A percentile compares a stretch with the other conserved stretches of the same genome.
phyloP scores from a whole-genome alignment of 2,888 invertebrate species.

The Napeogenes sylphis region DNA sequence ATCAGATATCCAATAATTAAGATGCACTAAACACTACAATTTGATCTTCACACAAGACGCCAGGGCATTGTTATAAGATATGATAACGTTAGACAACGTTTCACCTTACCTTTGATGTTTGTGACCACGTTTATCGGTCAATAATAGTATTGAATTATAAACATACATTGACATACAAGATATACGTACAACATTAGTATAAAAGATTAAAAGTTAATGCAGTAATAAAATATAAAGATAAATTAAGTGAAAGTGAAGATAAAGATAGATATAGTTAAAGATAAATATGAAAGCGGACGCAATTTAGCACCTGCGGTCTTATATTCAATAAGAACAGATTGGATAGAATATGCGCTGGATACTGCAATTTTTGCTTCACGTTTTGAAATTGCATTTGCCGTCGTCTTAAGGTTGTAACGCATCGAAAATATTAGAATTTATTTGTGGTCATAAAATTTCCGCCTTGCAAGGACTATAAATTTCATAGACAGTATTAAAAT shows the following conservation, averaged over 20 bases:
- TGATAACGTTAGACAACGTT: no score
- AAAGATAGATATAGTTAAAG: neutral
- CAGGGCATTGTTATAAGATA: conserved; percentile 1
- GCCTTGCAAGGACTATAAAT: conserved; percentile 29
- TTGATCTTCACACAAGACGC: conserved; percentile 5
- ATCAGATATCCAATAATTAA: conserved; percentile 23
- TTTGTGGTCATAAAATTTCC: conserved; percentile 30
- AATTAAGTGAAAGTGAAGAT: no score
- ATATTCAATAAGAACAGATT: conserved; percentile 54
- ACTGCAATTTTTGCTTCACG: conserved; percentile 51
- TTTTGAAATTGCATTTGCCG: conserved; percentile 64
- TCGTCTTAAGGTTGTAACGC: conserved; percentile 36
- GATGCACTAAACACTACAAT: conserved; percentile 11
- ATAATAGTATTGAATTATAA: no score
- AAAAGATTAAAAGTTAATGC: no score
- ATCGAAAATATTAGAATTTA: conserved; percentile 41
- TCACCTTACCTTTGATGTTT: no score
- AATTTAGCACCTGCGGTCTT: conserved; percentile 39
- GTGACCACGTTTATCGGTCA: no score
- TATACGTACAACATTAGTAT: no score
- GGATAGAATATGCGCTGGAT: conserved; percentile 35
- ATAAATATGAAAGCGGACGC: conserved; percentile 37
- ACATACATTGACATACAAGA: no score
- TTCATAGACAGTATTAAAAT: conserved; percentile 33
- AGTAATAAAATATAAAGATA: no score